Evolutionary conservation across 2,797 vertebrate species (phyloP).

Genomic region (Enteromius treurensis): DNA sequence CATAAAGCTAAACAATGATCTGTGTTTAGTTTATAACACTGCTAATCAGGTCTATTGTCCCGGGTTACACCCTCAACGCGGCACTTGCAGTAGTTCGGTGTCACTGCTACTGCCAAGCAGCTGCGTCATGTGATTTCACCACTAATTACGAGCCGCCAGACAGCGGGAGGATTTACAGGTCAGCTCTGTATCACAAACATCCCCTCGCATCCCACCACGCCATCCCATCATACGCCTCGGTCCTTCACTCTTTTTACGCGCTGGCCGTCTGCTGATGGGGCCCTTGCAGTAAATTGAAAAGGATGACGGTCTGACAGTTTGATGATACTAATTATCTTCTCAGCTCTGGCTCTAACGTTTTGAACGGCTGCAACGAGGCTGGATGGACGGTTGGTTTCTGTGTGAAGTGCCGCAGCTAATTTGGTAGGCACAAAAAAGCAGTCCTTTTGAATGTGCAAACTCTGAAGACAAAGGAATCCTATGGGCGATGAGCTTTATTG

Average conservation of each 20-base stretch:
- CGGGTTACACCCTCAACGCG: conserved; percentile 12
- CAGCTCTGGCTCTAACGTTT: conserved; percentile 52
- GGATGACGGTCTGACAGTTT: conserved; percentile 63
- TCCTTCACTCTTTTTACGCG: conserved; percentile 55
- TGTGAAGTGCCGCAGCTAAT: conserved; percentile 33
- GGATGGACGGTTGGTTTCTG: conserved; percentile 5
- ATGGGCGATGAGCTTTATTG: neutral
- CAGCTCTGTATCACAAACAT: conserved; percentile 27
- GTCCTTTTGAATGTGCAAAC: neutral
- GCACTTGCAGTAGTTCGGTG: neutral
- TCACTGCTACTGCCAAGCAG: conserved; percentile 11
- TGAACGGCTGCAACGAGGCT: neutral
- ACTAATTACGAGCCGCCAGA: conserved; percentile 34
- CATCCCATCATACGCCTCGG: neutral
- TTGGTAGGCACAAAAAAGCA: neutral
- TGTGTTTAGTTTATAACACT: conserved; percentile 22
- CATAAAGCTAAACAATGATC: conserved; percentile 10
- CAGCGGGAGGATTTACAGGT: conserved; percentile 31
- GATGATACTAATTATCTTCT: conserved; percentile 71
- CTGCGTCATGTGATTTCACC: neutral
- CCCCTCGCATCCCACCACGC: neutral
- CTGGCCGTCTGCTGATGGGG: conserved; percentile 44
- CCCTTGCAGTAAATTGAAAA: conserved; percentile 55
- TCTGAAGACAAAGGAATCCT: neutral
- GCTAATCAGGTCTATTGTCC: conserved; percentile 33